These are phyloP conservation scores for Cataglyphis hispanica DNA, from an alignment of 1,140 invertebrate genomes.

Conservation along the genomic window DNA sequence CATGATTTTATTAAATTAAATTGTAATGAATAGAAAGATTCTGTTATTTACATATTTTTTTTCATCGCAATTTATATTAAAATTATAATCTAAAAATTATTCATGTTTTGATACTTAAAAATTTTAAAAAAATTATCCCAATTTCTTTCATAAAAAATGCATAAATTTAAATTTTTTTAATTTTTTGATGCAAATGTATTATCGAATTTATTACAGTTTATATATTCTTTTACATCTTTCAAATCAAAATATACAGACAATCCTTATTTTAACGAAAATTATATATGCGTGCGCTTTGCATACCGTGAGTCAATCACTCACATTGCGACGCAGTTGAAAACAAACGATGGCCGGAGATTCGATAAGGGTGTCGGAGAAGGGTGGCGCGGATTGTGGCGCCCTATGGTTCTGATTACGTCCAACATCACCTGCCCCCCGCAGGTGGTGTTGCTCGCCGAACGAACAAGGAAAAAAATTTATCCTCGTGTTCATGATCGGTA, in stretches of 20 bases:
- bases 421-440: constrained; percentile 84
- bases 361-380: constrained; percentile 45
- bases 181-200: too few species aligned
- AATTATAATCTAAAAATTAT: not conserved
- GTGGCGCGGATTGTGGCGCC: constrained; percentile 77
- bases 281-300: not conserved
- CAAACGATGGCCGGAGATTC: constrained; percentile 53
- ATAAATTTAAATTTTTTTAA: too few species aligned
- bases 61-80: not conserved
- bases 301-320: constrained; percentile 36
- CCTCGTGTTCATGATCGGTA: constrained; percentile 74
- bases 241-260: not conserved
- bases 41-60: not conserved
- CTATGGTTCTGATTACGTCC: constrained; percentile 77
- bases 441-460: constrained; percentile 79
- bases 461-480: constrained; percentile 75
- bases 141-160: too few species aligned
- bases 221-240: not conserved
- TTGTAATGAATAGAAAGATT: not conserved
- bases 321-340: constrained; percentile 61
- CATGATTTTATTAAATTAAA: not conserved
- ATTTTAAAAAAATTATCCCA: too few species aligned
- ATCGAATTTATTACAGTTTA: too few species aligned
- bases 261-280: not conserved
- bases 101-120: too few species aligned